These are phyloP conservation scores for Petrolisthes manimaculis DNA, from an alignment of 2,888 invertebrate genomes.

Conservation along the genomic window DNA sequence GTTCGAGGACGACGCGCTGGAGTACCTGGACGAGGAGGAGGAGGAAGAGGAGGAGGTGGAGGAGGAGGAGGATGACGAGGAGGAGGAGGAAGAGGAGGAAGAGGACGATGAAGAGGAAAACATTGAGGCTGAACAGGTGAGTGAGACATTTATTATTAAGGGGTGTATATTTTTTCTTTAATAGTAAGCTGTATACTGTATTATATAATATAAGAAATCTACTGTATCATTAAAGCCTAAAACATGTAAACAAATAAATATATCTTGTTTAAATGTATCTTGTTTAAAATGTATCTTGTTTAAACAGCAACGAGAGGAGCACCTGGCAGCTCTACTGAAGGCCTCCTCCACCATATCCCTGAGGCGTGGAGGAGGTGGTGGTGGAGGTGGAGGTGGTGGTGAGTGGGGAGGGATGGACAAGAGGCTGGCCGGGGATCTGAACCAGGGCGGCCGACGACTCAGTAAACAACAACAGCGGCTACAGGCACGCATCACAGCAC, in stretches of 20 bases:
- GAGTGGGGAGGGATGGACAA: not conserved
- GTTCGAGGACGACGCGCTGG: slow-evolving; percentile 38
- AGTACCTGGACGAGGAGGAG: slow-evolving; percentile 45
- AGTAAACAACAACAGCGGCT: slow-evolving; percentile 59
- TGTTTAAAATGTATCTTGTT: not conserved
- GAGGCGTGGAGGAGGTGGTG: slow-evolving; percentile 34
- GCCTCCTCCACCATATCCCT: slow-evolving; percentile 59
- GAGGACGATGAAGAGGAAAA: slow-evolving; percentile 49
- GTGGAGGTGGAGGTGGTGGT: slow-evolving; percentile 30
- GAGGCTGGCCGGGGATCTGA: not conserved
- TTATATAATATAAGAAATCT: not conserved
- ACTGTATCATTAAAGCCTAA: not conserved
- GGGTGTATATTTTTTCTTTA: too few species aligned
- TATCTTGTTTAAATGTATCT: not conserved
- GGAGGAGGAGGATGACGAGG: slow-evolving; percentile 13
- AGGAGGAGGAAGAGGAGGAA: slow-evolving; percentile 42
- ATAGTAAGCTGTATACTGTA: too few species aligned
- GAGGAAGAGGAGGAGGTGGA: slow-evolving; percentile 51
- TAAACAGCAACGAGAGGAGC: slow-evolving; percentile 56
- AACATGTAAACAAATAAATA: not conserved
- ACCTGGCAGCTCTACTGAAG: slow-evolving; percentile 61
- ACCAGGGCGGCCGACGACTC: slow-evolving; percentile 39
- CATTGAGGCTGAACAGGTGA: slow-evolving; percentile 42
- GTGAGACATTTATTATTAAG: not conserved
- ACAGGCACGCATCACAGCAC: slow-evolving; percentile 55